phyloP scores from a whole-genome alignment of 2,113 vertebrate species.

The Todiramphus saurophagus region DNA sequence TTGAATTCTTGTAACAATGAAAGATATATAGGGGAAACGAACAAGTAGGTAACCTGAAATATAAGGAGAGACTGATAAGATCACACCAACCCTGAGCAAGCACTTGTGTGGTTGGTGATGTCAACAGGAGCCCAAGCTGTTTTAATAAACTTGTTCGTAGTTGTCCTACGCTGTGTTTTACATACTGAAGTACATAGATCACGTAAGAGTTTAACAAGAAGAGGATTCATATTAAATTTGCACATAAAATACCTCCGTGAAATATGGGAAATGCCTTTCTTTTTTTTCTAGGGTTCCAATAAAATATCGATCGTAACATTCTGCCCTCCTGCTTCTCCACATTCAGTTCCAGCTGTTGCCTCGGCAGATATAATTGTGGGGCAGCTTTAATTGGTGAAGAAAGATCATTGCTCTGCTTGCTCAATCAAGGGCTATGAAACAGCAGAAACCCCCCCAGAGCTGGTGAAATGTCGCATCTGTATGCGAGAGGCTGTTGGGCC shows the following conservation, averaged over 20 bases:
- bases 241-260: conserved; percentile 59
- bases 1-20: conserved; percentile 67
- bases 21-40: conserved; percentile 57
- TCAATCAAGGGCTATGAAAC: neutral
- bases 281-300: conserved; percentile 65
- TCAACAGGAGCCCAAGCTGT: conserved; percentile 70
- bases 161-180: conserved; percentile 66
- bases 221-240: conserved; percentile 74
- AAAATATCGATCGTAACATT: conserved; percentile 71
- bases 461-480: neutral
- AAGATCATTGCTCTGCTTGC: neutral
- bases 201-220: conserved; percentile 73
- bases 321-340: conserved; percentile 58
- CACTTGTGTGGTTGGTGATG: conserved; percentile 70
- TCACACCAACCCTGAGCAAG: conserved; percentile 69
- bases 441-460: neutral
- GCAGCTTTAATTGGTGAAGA: conserved; percentile 25
- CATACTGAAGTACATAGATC: conserved; percentile 65
- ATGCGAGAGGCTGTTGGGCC: neutral
- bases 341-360: conserved; percentile 44
- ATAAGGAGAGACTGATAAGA: conserved; percentile 70
- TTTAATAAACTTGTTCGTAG: conserved; percentile 77
- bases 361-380: neutral
- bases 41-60: conserved; percentile 60
- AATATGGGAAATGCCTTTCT: conserved; percentile 71